These are phyloP conservation scores for Trissoscelio sp. DNA, from an alignment of 2,888 invertebrate genomes.

Conservation along the genomic window DNA sequence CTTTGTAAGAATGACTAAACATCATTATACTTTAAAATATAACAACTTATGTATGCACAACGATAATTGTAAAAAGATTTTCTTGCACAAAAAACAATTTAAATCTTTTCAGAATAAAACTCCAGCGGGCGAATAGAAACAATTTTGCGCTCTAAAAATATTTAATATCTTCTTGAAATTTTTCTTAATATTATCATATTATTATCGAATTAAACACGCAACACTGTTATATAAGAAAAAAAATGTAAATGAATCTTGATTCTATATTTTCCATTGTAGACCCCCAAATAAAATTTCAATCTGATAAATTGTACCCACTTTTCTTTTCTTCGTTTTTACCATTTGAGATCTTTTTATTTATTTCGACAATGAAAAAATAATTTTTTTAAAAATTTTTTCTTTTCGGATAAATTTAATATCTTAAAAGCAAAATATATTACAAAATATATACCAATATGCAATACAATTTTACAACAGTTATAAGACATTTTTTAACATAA, in stretches of 20 bases:
- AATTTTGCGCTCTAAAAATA: not conserved
- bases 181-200: constrained; percentile 15
- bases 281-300: constrained; percentile 9
- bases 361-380: not conserved
- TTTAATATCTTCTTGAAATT: constrained; percentile 51
- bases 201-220: not conserved
- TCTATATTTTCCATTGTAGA: constrained; percentile 6
- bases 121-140: not conserved
- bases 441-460: too few species aligned
- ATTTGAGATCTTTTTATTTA: not conserved
- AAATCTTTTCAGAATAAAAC: not conserved
- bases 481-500: too few species aligned
- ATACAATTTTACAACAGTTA: too few species aligned
- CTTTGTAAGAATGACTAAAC: too few species aligned
- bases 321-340: not conserved
- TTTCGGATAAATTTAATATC: not conserved
- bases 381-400: constrained; percentile 1
- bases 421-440: not conserved
- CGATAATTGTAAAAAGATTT: too few species aligned
- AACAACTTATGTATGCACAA: too few species aligned
- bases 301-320: constrained; percentile 15
- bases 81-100: not conserved
- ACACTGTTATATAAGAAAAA: constrained; percentile 12
- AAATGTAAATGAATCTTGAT: not conserved
- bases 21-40: too few species aligned